Base-by-base conservation (phyloP, 2,113 vertebrate species). In the Morphnarchus princeps region DNA sequence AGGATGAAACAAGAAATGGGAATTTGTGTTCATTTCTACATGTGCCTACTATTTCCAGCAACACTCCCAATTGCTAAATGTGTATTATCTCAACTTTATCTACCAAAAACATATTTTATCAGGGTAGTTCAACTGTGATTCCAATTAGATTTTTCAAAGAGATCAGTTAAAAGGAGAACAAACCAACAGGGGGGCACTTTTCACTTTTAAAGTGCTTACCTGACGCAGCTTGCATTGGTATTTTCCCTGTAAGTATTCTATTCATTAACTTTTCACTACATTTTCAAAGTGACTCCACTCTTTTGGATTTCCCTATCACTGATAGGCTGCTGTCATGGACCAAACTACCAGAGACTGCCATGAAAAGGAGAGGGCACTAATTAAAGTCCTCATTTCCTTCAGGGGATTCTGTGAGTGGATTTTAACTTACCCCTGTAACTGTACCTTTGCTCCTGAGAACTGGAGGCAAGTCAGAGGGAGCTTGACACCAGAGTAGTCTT, bases 101-200 rank as follows among this genome's bases (percentile, higher is more conserved):
- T 90, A 80, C 50, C 58, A 94, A 95, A 95, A 95, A 0, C 57
- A 71, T 72, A 72, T 80, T 93, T 94, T 91, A 94, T 91, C 84
- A 78, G 0, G 0, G 67, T 52, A 96, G 78, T 80, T 95, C 79
- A 96, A 91, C 91, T 94, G 58, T 43, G 92, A 91, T 88, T 91
- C 91, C 89, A 94, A 95, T 86, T 32, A 86, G 82, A 78, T 95
- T 96, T 96, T 96, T 94, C 85, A 95, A 88, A 93, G 71, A 85
- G 43, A 94, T 90, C 50, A 47, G 58, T 89, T 90, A 88, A 97
- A 97, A 95, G n/a, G 32, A 87, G 84, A 95, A 79, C 89, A 94
- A 93, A 95, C 54, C 78, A 95, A 94, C 34, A 72, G 62, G 58
- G 61, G 82, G 78, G 34, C 65, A 79, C 83, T 87, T 95, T 79